These are phyloP conservation scores for Brachirus orientalis DNA, from an alignment of 2,113 vertebrate genomes.

Conservation along the genomic window DNA sequence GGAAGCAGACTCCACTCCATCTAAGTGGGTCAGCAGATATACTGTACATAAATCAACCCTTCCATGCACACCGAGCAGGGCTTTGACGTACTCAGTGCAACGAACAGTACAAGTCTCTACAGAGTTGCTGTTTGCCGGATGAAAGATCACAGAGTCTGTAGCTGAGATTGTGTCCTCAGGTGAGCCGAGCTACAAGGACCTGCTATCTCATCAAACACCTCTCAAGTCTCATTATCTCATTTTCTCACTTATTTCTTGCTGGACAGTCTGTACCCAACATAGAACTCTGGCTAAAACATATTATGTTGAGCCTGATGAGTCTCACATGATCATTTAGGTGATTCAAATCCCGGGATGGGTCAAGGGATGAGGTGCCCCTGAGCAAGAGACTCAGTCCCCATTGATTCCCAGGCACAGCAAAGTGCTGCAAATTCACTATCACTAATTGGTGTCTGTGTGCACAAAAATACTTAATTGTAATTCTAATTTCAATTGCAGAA, in stretches of 20 bases:
- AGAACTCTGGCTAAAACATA: constrained; percentile 38
- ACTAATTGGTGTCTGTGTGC: no score
- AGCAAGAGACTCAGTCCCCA: no score
- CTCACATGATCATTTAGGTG: no score
- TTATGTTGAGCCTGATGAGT: no score
- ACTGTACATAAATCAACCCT: constrained; percentile 39
- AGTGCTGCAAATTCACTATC: no score
- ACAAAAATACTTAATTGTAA: no score
- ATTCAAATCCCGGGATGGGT: no score
- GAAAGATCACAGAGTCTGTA: constrained; percentile 64
- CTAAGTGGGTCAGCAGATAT: constrained; percentile 54
- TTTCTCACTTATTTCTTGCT: constrained; percentile 1
- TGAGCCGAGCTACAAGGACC: constrained; percentile 58
- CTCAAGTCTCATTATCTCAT: constrained; percentile 19
- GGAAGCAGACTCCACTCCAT: constrained; percentile 10
- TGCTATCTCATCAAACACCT: constrained; percentile 59
- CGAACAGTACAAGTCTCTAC: constrained; percentile 51
- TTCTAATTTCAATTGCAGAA: no score
- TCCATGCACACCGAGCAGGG: constrained; percentile 33
- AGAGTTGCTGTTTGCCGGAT: constrained; percentile 66
- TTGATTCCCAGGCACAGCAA: no score
- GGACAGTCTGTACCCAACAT: constrained; percentile 55
- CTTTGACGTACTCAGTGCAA: constrained; percentile 66
- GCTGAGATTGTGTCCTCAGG: constrained; percentile 61
- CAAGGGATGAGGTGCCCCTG: no score